These are phyloP conservation scores for Drosophila sulfurigaster DNA, from an alignment of 1,140 invertebrate genomes.

Conservation along the genomic window DNA sequence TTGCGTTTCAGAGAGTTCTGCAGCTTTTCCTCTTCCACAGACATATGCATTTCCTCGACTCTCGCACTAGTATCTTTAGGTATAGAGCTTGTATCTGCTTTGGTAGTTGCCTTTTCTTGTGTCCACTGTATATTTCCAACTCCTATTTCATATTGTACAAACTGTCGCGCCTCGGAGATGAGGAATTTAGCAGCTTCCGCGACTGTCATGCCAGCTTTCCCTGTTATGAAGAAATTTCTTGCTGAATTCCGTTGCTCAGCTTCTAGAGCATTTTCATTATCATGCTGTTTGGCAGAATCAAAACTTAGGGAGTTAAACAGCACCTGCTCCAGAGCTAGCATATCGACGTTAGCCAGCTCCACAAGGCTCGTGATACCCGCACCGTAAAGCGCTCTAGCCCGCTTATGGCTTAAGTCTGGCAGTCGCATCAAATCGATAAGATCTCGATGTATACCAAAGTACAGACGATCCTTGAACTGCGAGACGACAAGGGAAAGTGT, in stretches of 20 bases:
- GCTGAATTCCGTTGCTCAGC: conserved; percentile 88
- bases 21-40: conserved; percentile 40
- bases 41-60: conserved; percentile 48
- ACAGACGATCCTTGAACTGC: conserved; percentile 96
- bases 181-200: conserved; percentile 92
- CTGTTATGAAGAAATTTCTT: conserved; percentile 92
- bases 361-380: conserved; percentile 92
- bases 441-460: conserved; percentile 97
- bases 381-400: conserved; percentile 94
- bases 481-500: conserved; percentile 95
- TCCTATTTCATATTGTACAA: conserved; percentile 88
- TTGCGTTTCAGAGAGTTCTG: conserved; percentile 33
- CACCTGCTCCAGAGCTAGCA: conserved; percentile 90
- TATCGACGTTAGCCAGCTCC: conserved; percentile 91
- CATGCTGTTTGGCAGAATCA: conserved; percentile 91
- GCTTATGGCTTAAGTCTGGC: conserved; percentile 92
- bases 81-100: background rate
- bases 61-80: background rate
- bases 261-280: conserved; percentile 90
- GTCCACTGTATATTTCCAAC: conserved; percentile 87
- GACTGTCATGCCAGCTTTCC: conserved; percentile 91
- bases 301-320: conserved; percentile 93
- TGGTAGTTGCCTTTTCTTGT: conserved; percentile 1
- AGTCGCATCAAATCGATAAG: conserved; percentile 96
- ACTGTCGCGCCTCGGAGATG: conserved; percentile 91